Base-by-base conservation (phyloP, 2,888 invertebrate genomes). In the Thymelicus lineola region DNA sequence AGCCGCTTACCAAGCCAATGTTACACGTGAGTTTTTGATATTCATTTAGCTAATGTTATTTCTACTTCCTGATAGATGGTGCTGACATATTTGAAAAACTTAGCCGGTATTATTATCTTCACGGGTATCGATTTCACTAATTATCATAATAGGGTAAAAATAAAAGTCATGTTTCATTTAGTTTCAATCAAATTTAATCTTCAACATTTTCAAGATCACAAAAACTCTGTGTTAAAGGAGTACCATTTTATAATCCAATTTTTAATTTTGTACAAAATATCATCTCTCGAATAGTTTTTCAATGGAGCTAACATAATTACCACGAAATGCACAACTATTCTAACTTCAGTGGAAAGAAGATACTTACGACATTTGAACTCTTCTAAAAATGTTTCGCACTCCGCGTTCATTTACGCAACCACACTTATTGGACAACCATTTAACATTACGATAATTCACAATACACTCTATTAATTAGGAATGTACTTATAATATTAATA, bases 1-100 rank as follows among this genome's bases (percentile, higher is more conserved):
- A 97, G 80, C 95, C 96, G 0, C 90, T 97, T 38, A 94, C 94
- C 65, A 94, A 95, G 77, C 95, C 95, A 7, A 94, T 95, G 79
- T 80, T 95, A 75, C 92, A 96, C 88, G 97, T 97, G 86, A 97
- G 97, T 96, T 72, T 38, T 50, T 14, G n/a, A 60, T 45, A 35
- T 38, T 53, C 53, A 12, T 12, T 53, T 12, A 20, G 10, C 4
- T 5, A 20, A 6, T 53, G 7, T 5, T 63, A 60, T 61, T 20
- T 61, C 62, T 75, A 79, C 36, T 74, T 4, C 20, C 17, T 70
- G 57, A 69, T 75, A 86, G 87, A 84, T 84, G 83, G 80, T 82
- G 83, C 64, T 76, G 28, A 12, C 0, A 7, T 38, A 7, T 38
- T 1, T 36, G 36, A 9, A 15, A 36, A 36, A 2, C 0, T 58